These are phyloP conservation scores for Rhodeus uyekii DNA, from an alignment of 2,797 vertebrate species.

Conservation along the genomic window DNA sequence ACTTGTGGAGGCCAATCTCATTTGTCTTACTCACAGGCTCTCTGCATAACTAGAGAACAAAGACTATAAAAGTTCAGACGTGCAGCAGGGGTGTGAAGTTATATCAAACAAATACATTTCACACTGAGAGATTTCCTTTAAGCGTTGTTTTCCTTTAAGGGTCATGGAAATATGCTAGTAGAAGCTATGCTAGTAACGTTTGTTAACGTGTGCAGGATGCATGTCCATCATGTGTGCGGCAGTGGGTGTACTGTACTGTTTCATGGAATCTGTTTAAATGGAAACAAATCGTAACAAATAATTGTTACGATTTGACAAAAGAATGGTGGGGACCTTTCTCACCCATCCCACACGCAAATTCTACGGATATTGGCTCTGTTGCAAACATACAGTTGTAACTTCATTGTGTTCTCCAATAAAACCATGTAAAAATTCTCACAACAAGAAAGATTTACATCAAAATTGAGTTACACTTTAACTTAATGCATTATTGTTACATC, in stretches of 20 bases:
- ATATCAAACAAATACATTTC: background rate
- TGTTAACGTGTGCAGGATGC: too few species aligned
- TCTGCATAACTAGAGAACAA: conserved; percentile 24
- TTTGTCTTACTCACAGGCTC: conserved; percentile 29
- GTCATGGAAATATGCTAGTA: background rate
- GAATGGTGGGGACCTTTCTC: background rate
- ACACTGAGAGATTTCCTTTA: background rate
- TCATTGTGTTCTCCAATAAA: background rate
- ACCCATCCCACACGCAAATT: too few species aligned
- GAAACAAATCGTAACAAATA: too few species aligned
- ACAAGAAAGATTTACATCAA: background rate
- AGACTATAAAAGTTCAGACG: conserved; percentile 14
- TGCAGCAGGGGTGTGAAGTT: background rate
- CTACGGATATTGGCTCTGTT: background rate
- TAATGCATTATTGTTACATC: background rate
- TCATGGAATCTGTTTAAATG: background rate
- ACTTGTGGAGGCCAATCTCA: conserved; percentile 21
- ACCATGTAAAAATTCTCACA: background rate
- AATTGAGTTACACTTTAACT: background rate
- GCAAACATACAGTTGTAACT: background rate
- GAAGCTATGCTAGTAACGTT: background rate
- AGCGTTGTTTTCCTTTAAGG: background rate
- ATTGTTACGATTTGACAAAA: background rate
- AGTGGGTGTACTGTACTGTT: background rate
- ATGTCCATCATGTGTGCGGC: background rate